Percentiles rank a stretch among this genome's conserved stretches.
phyloP scores from a whole-genome alignment of 2,797 vertebrate species.

The Gallinago nigripennis region DNA sequence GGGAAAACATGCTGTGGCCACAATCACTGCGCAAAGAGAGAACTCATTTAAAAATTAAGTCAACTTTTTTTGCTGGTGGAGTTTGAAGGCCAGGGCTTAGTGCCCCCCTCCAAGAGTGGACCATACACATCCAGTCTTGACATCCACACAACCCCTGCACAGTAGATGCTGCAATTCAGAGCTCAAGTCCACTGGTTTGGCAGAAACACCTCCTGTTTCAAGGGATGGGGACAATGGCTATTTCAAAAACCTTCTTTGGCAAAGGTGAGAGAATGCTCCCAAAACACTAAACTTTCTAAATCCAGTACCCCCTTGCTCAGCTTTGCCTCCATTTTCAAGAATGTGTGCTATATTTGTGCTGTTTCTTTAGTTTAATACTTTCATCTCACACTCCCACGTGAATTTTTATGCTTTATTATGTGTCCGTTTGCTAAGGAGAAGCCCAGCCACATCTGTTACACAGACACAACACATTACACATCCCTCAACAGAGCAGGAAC shows the following conservation, averaged over 20 bases:
- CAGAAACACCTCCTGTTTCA: neutral
- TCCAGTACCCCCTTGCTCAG: neutral
- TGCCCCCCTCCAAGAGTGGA: neutral
- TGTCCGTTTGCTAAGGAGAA: neutral
- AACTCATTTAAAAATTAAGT: neutral
- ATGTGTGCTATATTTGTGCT: neutral
- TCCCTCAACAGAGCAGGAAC: neutral
- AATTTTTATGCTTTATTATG: neutral
- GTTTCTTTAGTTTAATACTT: neutral
- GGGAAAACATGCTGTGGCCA: rapidly evolving
- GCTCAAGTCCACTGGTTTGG: neutral
- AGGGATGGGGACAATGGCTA: neutral
- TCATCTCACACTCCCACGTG: neutral
- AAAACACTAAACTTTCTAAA: neutral
- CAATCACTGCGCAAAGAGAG: rapidly evolving
- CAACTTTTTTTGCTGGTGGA: neutral
- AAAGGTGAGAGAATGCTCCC: neutral
- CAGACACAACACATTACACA: neutral
- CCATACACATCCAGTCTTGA: too few species aligned
- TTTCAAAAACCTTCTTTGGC: neutral
- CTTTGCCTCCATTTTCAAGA: neutral
- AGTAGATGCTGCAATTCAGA: neutral
- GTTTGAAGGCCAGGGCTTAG: neutral
- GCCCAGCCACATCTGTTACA: neutral
- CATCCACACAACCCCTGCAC: neutral